Evolutionary conservation across 2,797 vertebrate species (phyloP), one percentile per base, ranked within the genome.

Genomic region (Chaetophractus vellerosus): DNA sequence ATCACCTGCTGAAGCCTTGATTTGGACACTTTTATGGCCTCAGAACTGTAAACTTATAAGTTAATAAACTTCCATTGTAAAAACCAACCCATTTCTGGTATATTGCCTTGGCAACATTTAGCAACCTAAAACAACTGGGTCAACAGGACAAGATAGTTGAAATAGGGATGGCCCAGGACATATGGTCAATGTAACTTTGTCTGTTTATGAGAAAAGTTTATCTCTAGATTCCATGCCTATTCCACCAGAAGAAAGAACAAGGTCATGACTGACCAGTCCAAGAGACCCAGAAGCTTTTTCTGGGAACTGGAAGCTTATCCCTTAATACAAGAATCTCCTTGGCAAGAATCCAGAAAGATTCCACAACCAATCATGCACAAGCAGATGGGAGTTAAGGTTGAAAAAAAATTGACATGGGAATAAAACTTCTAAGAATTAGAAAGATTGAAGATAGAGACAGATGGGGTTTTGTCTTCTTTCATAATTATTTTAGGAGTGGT

Each of bases 401-500:
- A 52, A 1, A 1, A 6, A 55, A 57, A 38, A 16, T 55, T 55
- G 33, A 8, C 52, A 59, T 18, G n/a, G 8, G 16, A 57, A 38
- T 79, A 79, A 79, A 79, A 59, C 52, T 38, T 79, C 33, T 38
- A 79, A 79, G 23, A 57, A 9, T 14, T 36, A 38, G 76, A 79
- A 79, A 59, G 19, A 57, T 9, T 72, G 64, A 81, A 87, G 24
- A 52, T 28, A 74, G n/a, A 79, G 16, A 52, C 36, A 15, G 57
- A 64, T 28, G 72, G 69, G 48, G 10, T 85, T 80, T 93, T 81
- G 5, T n/a, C 38, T 69, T 74, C 16, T 63, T 75, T 87, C 50
- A 78, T 64, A 38, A 31, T 72, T 74, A 59, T 72, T 93, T 91
- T 83, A 72, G 45, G 59, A 75, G 52, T 41, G 38, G 45, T 85